phyloP scores from a whole-genome alignment of 2,888 invertebrate species.

The Gymnoscelis rufifasciata region DNA sequence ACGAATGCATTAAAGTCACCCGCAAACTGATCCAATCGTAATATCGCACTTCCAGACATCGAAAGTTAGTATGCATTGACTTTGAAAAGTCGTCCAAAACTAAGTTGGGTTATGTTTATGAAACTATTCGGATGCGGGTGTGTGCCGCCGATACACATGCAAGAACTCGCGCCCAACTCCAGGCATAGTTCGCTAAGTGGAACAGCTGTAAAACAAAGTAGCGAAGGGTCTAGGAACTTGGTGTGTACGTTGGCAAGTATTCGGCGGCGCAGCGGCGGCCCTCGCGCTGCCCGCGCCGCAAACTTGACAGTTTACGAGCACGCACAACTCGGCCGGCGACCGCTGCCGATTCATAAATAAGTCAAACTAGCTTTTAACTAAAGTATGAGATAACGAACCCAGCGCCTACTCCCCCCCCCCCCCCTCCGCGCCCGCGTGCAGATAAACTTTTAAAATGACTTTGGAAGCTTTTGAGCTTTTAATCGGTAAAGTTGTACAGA shows the following conservation, averaged over 20 bases:
- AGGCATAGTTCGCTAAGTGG: slow-evolving; percentile 79
- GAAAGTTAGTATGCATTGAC: slow-evolving; percentile 80
- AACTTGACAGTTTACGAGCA: slow-evolving; percentile 67
- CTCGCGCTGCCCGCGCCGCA: slow-evolving; percentile 30
- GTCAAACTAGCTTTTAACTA: slow-evolving; percentile 74
- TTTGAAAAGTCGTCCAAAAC: slow-evolving; percentile 80
- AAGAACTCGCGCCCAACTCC: slow-evolving; percentile 77
- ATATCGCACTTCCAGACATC: slow-evolving; percentile 76
- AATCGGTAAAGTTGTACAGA: slow-evolving; percentile 81
- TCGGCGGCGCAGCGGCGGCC: slow-evolving; percentile 36
- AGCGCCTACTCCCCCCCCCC: slow-evolving; percentile 57
- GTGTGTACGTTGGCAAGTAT: slow-evolving; percentile 69
- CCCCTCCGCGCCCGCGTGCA: slow-evolving; percentile 64
- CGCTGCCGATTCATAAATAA: slow-evolving; percentile 72
- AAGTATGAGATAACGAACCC: slow-evolving; percentile 72
- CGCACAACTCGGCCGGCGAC: slow-evolving; percentile 50
- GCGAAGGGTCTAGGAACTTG: slow-evolving; percentile 79
- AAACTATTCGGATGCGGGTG: slow-evolving; percentile 77
- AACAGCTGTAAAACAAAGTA: slow-evolving; percentile 79
- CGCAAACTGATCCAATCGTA: slow-evolving; percentile 76
- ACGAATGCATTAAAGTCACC: slow-evolving; percentile 77
- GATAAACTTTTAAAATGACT: slow-evolving; percentile 81
- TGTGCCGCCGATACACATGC: slow-evolving; percentile 77
- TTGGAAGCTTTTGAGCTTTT: slow-evolving; percentile 81
- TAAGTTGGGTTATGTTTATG: slow-evolving; percentile 79